These are phyloP conservation scores for Pissodes strobi DNA, from an alignment of 1,140 invertebrate genomes.

Conservation along the genomic window DNA sequence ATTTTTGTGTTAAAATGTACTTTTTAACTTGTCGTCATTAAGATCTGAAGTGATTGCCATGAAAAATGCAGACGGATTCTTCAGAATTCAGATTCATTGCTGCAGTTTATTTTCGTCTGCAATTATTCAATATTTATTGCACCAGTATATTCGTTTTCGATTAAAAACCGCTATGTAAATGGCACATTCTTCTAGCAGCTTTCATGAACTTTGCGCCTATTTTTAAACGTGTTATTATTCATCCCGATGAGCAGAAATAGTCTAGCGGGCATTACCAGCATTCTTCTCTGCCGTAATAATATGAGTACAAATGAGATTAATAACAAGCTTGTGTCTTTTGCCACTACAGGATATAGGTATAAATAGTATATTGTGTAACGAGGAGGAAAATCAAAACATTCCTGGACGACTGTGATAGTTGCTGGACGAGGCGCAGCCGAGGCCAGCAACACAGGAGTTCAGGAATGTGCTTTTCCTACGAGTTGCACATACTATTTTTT, in stretches of 20 bases:
- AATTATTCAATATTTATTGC: conserved; percentile 38
- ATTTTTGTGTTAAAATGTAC: conserved; percentile 35
- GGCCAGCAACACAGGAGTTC: too few relatives aligned
- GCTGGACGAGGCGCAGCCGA: too few relatives aligned
- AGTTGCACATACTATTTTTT: too few relatives aligned
- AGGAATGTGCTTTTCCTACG: too few relatives aligned
- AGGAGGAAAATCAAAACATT: too few relatives aligned
- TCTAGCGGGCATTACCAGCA: conserved; percentile 23
- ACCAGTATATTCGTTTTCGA: conserved; percentile 30
- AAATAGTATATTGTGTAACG: too few relatives aligned
- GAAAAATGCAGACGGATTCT: conserved; percentile 38
- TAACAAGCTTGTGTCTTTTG: conserved; percentile 15
- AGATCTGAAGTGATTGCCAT: conserved; percentile 29
- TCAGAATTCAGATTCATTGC: conserved; percentile 9
- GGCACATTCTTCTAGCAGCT: conserved; percentile 27
- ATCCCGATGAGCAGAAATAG: conserved; percentile 35
- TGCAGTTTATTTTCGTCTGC: conserved; percentile 21
- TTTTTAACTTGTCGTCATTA: conserved; percentile 39
- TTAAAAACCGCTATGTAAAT: conserved; percentile 31
- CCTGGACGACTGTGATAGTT: too few relatives aligned
- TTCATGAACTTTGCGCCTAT: conserved; percentile 33
- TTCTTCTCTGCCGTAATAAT: conserved; percentile 31
- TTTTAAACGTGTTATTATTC: conserved; percentile 34
- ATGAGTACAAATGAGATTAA: conserved; percentile 31
- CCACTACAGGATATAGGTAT: too few relatives aligned